Conservation (phyloP, 2,113 vertebrate species). For the Lucifuga dentata region DNA sequence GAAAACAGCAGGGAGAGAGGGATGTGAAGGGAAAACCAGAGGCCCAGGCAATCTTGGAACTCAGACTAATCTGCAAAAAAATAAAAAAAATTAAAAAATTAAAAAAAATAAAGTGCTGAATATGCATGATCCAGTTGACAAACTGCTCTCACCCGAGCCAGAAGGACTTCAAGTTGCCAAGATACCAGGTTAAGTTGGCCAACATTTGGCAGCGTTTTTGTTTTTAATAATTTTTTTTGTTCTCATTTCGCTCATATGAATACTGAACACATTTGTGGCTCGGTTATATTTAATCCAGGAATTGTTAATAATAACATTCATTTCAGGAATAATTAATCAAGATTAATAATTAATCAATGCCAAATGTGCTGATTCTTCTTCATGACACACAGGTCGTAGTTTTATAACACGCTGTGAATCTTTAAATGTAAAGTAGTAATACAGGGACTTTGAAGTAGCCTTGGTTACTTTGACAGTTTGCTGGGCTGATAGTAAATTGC, state of each 20-base stretch:
- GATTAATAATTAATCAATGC: no score
- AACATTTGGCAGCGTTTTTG: conserved; percentile 26
- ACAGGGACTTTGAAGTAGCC: conserved; percentile 64
- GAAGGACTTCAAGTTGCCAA: conserved; percentile 54
- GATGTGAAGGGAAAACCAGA: conserved; percentile 6
- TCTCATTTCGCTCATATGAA: conserved; percentile 30
- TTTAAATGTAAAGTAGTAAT: conserved; percentile 26
- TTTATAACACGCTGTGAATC: conserved; percentile 2
- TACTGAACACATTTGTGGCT: neutral
- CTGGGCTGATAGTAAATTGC: conserved; percentile 63
- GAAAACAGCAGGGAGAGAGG: neutral
- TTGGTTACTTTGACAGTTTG: conserved; percentile 63
- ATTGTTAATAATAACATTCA: no score
- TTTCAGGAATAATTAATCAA: no score
- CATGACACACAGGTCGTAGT: neutral
- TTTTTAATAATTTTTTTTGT: conserved; percentile 7
- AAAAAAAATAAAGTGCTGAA: conserved; percentile 38
- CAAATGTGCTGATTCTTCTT: no score
- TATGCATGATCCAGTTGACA: conserved; percentile 53
- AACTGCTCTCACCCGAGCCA: conserved; percentile 45
- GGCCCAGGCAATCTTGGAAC: conserved; percentile 17
- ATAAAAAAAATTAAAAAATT: conserved; percentile 33
- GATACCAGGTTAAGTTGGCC: conserved; percentile 43
- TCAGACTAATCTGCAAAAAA: conserved; percentile 29
- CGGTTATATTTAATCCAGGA: no score